These are phyloP conservation scores for Trichacis sp. DNA, from an alignment of 2,888 invertebrate species.

Conservation along the genomic window DNA sequence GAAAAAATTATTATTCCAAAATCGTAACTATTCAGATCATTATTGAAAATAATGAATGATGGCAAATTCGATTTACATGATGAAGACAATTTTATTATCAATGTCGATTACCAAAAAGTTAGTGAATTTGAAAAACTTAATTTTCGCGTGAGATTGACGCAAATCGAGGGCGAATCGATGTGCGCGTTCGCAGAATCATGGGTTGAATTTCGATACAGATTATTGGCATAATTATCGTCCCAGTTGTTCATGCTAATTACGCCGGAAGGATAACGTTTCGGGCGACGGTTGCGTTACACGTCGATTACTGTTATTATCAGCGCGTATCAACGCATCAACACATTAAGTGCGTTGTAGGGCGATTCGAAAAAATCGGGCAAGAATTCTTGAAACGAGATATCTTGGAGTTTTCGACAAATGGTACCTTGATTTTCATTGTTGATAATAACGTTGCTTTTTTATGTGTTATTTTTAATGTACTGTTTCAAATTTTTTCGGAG, in stretches of 20 bases:
- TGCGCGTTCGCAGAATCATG: background rate
- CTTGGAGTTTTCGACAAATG: too few species aligned
- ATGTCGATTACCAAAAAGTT: too few species aligned
- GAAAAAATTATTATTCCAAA: too few species aligned
- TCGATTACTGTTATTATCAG: slow-evolving; percentile 1
- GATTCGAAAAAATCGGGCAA: background rate
- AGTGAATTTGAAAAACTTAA: too few species aligned
- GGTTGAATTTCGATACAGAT: background rate
- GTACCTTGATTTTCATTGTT: too few species aligned
- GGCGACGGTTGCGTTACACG: background rate
- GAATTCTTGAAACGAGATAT: too few species aligned
- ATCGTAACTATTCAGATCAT: too few species aligned
- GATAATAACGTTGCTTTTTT: background rate
- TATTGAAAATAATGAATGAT: too few species aligned
- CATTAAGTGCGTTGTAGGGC: background rate
- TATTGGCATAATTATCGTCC: background rate
- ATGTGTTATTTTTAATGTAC: background rate
- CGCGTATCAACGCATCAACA: background rate
- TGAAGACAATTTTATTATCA: too few species aligned
- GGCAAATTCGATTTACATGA: slow-evolving; percentile 93
- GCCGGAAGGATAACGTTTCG: background rate
- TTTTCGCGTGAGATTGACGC: slow-evolving; percentile 13
- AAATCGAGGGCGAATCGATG: background rate
- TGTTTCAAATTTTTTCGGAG: too few species aligned
- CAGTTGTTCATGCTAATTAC: background rate